These are phyloP conservation scores for Akabosia matsudoensis DNA, from an alignment of 1,140 invertebrate species.

Conservation along the genomic window DNA sequence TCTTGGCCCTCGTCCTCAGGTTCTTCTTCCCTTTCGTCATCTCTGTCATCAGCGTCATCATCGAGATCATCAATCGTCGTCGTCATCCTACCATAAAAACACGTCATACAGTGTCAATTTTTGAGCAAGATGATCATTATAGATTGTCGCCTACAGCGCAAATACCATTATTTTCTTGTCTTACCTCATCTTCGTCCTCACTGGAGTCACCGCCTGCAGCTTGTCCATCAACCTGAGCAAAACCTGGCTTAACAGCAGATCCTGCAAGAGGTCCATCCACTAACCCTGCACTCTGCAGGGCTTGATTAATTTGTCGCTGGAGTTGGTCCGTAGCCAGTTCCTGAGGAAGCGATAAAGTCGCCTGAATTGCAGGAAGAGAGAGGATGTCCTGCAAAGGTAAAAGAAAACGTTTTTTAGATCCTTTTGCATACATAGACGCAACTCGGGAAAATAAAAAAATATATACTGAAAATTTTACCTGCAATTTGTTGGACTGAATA, in stretches of 20 bases:
- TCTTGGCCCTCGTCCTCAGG: constrained; percentile 65
- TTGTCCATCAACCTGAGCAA: constrained; percentile 65
- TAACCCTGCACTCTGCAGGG: constrained; percentile 56
- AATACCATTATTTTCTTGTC: too few relatives aligned
- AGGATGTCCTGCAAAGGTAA: constrained; percentile 54
- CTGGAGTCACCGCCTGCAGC: constrained; percentile 74
- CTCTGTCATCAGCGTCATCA: constrained; percentile 67
- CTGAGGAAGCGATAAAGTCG: constrained; percentile 75
- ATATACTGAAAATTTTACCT: constrained; percentile 38
- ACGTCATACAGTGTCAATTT: background rate
- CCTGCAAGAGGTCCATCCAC: constrained; percentile 50
- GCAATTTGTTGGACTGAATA: constrained; percentile 55
- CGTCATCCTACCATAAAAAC: constrained; percentile 55
- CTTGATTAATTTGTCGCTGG: constrained; percentile 80
- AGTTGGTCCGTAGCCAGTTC: constrained; percentile 71
- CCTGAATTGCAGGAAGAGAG: constrained; percentile 77
- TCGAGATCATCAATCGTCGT: constrained; percentile 74
- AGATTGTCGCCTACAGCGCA: too few relatives aligned
- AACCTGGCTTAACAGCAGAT: constrained; percentile 33
- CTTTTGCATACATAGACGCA: too few relatives aligned
- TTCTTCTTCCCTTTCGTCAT: constrained; percentile 62
- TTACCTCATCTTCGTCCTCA: constrained; percentile 59
- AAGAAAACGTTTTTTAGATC: constrained; percentile 33
- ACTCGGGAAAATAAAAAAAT: too few relatives aligned
- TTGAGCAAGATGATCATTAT: too few relatives aligned